Conservation (phyloP, 2,888 invertebrate genomes). For the Pelosia muscerda region DNA sequence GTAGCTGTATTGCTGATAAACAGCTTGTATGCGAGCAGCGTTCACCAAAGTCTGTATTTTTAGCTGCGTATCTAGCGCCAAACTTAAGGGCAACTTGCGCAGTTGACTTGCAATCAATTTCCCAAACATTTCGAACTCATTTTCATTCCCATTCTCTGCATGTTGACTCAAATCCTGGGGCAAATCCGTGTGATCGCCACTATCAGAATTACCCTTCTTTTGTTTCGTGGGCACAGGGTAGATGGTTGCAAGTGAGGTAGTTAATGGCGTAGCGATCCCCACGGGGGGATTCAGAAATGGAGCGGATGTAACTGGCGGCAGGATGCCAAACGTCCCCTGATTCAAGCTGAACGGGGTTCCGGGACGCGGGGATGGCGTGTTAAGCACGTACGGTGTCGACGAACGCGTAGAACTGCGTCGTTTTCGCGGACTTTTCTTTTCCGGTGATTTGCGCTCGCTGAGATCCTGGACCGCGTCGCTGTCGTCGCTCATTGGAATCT, state of each 20-base stretch:
- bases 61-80: slow-evolving; percentile 81
- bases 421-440: slow-evolving; percentile 81
- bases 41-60: slow-evolving; percentile 83
- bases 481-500: slow-evolving; percentile 82
- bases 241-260: slow-evolving; percentile 79
- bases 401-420: slow-evolving; percentile 82
- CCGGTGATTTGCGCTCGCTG: slow-evolving; percentile 81
- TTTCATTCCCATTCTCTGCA: slow-evolving; percentile 80
- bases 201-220: slow-evolving; percentile 73
- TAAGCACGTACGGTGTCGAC: slow-evolving; percentile 80
- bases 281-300: slow-evolving; percentile 82
- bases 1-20: slow-evolving; percentile 83
- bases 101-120: slow-evolving; percentile 82
- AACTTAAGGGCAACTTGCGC: slow-evolving; percentile 77
- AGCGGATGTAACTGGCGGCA: slow-evolving; percentile 74
- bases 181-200: slow-evolving; percentile 72
- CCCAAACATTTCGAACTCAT: slow-evolving; percentile 84
- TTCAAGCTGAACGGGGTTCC: slow-evolving; percentile 80
- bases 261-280: slow-evolving; percentile 81
- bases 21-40: slow-evolving; percentile 81
- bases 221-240: slow-evolving; percentile 80
- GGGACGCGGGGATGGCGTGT: slow-evolving; percentile 82
- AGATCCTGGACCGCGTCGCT: slow-evolving; percentile 82
- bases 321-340: slow-evolving; percentile 76
- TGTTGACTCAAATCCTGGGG: slow-evolving; percentile 83